Evolutionary conservation across 2,113 vertebrate species (phyloP).

Genomic region (Turdus rufiventris): DNA sequence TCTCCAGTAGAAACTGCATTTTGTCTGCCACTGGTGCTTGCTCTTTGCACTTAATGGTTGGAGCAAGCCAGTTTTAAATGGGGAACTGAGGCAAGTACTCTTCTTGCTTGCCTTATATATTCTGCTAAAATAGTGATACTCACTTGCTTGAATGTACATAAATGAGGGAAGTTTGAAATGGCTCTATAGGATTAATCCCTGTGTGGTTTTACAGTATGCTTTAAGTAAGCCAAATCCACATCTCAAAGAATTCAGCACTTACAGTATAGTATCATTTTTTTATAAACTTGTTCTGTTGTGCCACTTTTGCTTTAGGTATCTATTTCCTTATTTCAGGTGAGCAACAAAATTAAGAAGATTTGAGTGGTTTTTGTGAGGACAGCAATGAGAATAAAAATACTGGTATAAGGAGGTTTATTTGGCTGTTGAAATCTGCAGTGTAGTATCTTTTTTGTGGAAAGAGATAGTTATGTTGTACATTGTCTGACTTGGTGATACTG

Average conservation of each 20-base stretch:
- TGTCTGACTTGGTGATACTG: constrained; percentile 42
- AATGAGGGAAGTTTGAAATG: constrained; percentile 53
- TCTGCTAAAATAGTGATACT: constrained; percentile 30
- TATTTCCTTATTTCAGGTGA: constrained; percentile 2
- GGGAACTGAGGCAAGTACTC: constrained; percentile 9
- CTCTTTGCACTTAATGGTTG: constrained; percentile 61
- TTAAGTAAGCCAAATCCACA: constrained; percentile 57
- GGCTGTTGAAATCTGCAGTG: neutral
- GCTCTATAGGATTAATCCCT: neutral
- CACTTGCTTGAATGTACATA: constrained; percentile 53
- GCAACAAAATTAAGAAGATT: constrained; percentile 40
- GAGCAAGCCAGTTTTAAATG: constrained; percentile 51
- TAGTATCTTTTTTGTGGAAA: constrained; percentile 27
- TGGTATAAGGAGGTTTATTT: constrained; percentile 39
- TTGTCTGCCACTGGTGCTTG: constrained; percentile 41
- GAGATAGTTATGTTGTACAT: constrained; percentile 35
- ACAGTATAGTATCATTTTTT: neutral
- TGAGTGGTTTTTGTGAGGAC: constrained; percentile 12
- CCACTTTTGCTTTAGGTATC: neutral
- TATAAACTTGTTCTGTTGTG: neutral
- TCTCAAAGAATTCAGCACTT: constrained; percentile 48
- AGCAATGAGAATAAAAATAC: constrained; percentile 21
- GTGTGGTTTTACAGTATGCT: neutral
- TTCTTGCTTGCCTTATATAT: constrained; percentile 59
- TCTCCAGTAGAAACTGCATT: neutral